Evolutionary conservation across 2,797 vertebrate genomes (phyloP), one percentile per base, ranked within the genome.

Genomic region (Poeciliopsis gracilis): DNA sequence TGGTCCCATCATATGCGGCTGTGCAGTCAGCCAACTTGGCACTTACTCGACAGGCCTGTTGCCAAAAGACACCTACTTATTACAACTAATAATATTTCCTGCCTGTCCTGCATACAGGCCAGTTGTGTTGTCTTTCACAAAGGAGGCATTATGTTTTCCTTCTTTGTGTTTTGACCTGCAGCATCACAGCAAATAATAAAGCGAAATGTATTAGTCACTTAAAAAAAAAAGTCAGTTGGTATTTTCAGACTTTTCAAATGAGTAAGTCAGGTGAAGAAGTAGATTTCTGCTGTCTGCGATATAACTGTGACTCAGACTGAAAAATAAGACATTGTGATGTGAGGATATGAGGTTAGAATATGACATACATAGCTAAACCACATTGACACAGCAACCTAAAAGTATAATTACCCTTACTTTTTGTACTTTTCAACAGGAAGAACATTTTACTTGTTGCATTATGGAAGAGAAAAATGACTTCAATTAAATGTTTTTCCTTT

Each of bases 21-120:
- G 74, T 13, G 25, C 73, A 78, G 82, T 83, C 87, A 81, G 91
- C 89, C 92, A 93, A 91, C 67, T 92, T 92, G 93, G 90, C 92
- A 85, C 79, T 79, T 57, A 80, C 20, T 87, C 72, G 28, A 71
- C 18, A 59, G 30, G 55, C 1, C 80, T 76, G 70, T 82, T 87
- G 91, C 92, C 92, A 94, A 91, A 90, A 71, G 61, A 87, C 82
- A 80, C 87, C 84, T 67, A 86, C 83, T 93, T 90, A 87, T 91
- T 87, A 88, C 83, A 76, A 86, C 84, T 86, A 82, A 76, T 84
- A 79, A 88, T 91, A 79, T 84, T 86, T 72, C 79, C 83, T 78
- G 77, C 53, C 72, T 59, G 57, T 76, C 78, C 77, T 77, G 59
- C 67, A 81, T 18, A 80, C 77, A 82, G 86, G 85, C 79, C 88